phyloP scores from a whole-genome alignment of 2,113 vertebrate genomes.

The Cairina moschata region DNA sequence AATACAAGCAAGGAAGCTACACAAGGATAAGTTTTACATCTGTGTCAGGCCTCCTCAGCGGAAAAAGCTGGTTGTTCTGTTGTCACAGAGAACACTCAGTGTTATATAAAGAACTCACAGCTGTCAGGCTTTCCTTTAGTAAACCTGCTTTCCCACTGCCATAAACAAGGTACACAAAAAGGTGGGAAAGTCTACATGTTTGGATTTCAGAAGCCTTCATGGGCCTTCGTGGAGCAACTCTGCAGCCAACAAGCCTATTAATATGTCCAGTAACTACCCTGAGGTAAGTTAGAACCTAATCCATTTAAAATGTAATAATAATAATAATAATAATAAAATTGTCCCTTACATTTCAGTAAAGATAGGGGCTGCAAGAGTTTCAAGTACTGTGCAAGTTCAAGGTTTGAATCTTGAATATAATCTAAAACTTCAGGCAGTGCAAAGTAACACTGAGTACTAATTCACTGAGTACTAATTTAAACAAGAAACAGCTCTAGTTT shows the following conservation, averaged over 20 bases:
- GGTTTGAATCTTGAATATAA: not conserved
- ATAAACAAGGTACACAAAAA: not conserved
- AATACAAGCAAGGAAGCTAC: not conserved
- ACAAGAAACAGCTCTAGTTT: not conserved
- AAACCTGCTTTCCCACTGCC: not conserved
- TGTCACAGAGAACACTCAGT: not conserved
- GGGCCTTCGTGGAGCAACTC: not conserved
- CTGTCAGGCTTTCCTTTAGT: not conserved
- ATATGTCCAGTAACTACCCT: not conserved
- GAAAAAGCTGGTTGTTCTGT: not conserved
- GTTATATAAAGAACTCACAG: not conserved
- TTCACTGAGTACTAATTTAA: not conserved
- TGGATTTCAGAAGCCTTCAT: not conserved
- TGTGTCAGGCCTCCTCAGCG: not conserved
- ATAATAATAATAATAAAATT: not conserved
- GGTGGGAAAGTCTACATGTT: not conserved
- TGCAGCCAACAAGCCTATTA: not conserved
- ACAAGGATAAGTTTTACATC: not conserved
- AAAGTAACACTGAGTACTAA: not conserved
- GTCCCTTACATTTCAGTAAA: not conserved
- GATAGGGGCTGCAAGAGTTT: not conserved
- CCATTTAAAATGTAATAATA: not conserved
- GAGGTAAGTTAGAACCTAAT: not conserved
- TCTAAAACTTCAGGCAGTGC: not conserved
- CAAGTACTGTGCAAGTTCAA: not conserved